These are phyloP conservation scores for Falco punctatus DNA, from an alignment of 2,113 vertebrate genomes.

Conservation along the genomic window DNA sequence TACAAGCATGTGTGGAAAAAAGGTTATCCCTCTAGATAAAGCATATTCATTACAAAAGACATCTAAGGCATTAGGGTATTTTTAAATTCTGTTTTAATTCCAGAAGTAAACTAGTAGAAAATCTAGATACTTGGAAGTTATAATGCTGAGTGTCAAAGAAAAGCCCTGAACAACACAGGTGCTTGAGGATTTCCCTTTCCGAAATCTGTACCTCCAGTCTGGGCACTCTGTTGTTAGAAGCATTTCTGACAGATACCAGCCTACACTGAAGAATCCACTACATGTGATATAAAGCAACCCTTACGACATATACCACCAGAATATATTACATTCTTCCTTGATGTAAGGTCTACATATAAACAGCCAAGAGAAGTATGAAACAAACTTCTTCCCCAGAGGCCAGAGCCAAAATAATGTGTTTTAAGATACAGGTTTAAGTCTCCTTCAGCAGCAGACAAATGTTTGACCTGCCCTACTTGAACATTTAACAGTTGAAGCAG, in stretches of 20 bases:
- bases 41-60: neutral
- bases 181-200: neutral
- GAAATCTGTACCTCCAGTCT: neutral
- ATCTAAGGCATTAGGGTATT: neutral
- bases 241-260: neutral
- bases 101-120: neutral
- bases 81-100: neutral
- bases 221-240: neutral
- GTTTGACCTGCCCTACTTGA: neutral
- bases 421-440: neutral
- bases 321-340: neutral
- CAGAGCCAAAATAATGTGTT: neutral
- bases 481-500: neutral
- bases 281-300: neutral
- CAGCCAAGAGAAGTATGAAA: neutral
- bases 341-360: neutral
- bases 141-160: neutral
- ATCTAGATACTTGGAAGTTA: neutral
- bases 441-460: neutral
- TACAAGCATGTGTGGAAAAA: neutral
- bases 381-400: neutral
- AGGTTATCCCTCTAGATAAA: neutral
- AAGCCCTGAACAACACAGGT: neutral
- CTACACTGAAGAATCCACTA: neutral
- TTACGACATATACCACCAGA: neutral